Evolutionary conservation across 2,888 invertebrate species (phyloP), one percentile per base, ranked within the genome.

Genomic region (Nomada hirtipes): DNA sequence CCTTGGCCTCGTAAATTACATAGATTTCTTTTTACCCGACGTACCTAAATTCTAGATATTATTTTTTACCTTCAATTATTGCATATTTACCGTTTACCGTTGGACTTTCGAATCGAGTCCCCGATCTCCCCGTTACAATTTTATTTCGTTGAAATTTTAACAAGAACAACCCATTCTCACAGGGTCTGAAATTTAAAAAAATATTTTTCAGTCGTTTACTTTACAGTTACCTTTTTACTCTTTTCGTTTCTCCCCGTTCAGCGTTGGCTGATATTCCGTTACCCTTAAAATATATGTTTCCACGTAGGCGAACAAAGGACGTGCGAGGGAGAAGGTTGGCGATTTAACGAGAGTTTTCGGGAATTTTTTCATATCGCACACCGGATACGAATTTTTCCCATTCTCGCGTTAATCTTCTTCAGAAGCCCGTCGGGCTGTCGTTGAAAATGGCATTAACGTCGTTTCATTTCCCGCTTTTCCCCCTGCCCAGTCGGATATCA

Each of bases 361-460:
- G n/a, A 59, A 65, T 44, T 50, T 67, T 61, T 76, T 76, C 68
- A 10, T 20, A 23, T 20, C n/a, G 20, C 11, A 2, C 4, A 18
- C 10, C 42, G 4, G 26, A 53, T 7, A 1, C 2, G 47, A 47
- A 78, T 55, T 20, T 36, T 15, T 18, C 47, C 2, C 36, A 3
- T 7, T 26, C 36, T 13, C 36, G 15, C 59, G 65, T 67, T 69
- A n/a, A 67, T 59, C 52, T 61, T 9, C n/a, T 18, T 29, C 18
- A 20, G 42, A 60, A 60, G 9, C 36, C 52, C 52, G 67, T n/a
- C 61, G 18, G 55, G 29, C 61, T 50, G 29, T 47, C 55, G 15
- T 26, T 57, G 36, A 23, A 60, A 52, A 67, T 36, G 44, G 44
- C 60, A 26, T 65, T 47, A 76, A 75, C 52, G 44, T 26, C 23